These are phyloP conservation scores for Pangasius krempfi DNA, from an alignment of 2,797 vertebrate species.

Conservation along the genomic window DNA sequence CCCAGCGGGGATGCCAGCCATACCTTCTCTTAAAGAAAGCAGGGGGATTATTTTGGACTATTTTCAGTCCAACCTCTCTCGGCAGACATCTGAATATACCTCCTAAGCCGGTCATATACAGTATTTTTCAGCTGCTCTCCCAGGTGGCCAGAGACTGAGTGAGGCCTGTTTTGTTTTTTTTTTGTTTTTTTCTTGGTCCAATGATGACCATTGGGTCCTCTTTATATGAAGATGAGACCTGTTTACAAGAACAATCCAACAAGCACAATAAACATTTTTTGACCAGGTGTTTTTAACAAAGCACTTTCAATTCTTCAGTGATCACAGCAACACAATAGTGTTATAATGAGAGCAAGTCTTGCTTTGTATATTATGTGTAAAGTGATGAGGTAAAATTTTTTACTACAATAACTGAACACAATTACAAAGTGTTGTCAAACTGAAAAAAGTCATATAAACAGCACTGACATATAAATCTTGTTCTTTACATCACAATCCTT, in stretches of 20 bases:
- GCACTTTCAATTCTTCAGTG: neutral
- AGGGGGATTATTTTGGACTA: conserved; percentile 71
- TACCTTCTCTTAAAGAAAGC: conserved; percentile 65
- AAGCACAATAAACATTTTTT: neutral
- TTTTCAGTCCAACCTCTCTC: conserved; percentile 70
- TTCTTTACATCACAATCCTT: neutral
- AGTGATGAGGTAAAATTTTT: neutral
- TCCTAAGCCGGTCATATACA: conserved; percentile 37
- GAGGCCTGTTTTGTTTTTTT: conserved; percentile 13
- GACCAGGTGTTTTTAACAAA: neutral
- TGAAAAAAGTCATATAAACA: neutral
- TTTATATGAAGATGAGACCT: neutral
- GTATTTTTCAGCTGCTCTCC: conserved; percentile 34
- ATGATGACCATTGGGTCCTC: neutral
- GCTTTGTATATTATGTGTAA: neutral
- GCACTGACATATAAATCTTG: neutral
- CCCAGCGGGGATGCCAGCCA: conserved; percentile 64
- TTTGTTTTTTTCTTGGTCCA: neutral
- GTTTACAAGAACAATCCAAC: neutral
- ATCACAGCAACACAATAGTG: neutral
- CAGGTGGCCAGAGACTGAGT: conserved; percentile 43
- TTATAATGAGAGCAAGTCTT: neutral
- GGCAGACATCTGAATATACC: conserved; percentile 56
- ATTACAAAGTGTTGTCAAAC: neutral
- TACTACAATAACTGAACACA: neutral